Evolutionary conservation across 23 tunicate species (phyloP).

Genomic region (Corella eumyota): DNA sequence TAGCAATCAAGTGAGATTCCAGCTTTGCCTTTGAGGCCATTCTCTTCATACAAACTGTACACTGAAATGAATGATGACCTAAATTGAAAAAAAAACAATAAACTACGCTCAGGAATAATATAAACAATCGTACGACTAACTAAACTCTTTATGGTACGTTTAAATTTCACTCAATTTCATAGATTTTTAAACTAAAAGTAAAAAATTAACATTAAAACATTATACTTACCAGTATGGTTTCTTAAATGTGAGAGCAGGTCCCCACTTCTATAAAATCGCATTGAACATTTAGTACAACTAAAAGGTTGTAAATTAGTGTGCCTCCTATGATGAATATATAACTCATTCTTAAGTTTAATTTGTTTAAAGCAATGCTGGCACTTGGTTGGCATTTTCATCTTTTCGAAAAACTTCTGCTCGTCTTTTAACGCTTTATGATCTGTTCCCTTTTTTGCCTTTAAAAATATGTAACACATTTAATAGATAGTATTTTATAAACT

Average conservation of each 20-base stretch:
- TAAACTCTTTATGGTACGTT: too few species aligned
- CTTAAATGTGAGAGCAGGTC: slow-evolving; percentile 38
- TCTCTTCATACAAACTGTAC: slow-evolving; percentile 23
- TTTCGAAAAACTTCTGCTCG: slow-evolving; percentile 7
- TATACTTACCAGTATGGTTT: slow-evolving; percentile 32
- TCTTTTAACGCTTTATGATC: slow-evolving; percentile 17
- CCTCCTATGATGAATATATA: slow-evolving; percentile 34
- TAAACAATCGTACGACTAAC: too few species aligned
- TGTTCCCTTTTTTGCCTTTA: slow-evolving; percentile 48
- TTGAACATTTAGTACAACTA: slow-evolving; percentile 37
- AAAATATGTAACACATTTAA: too few species aligned
- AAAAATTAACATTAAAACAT: neutral
- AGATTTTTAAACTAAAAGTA: neutral
- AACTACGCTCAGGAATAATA: too few species aligned
- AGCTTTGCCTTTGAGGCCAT: too few species aligned
- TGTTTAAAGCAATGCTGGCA: slow-evolving; percentile 25
- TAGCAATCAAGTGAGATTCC: slow-evolving; percentile 36
- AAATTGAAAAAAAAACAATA: too few species aligned
- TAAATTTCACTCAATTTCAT: too few species aligned
- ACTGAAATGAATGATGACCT: slow-evolving; percentile 29
- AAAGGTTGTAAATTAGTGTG: slow-evolving; percentile 27
- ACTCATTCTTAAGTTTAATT: slow-evolving; percentile 6
- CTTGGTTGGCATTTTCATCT: slow-evolving; percentile 19
- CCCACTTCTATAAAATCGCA: slow-evolving; percentile 15
- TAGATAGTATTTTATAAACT: too few species aligned